Evolutionary conservation across 2,888 invertebrate genomes (phyloP), one percentile per base, ranked within the genome.

Genomic region (Steinernema carpocapsae): DNA sequence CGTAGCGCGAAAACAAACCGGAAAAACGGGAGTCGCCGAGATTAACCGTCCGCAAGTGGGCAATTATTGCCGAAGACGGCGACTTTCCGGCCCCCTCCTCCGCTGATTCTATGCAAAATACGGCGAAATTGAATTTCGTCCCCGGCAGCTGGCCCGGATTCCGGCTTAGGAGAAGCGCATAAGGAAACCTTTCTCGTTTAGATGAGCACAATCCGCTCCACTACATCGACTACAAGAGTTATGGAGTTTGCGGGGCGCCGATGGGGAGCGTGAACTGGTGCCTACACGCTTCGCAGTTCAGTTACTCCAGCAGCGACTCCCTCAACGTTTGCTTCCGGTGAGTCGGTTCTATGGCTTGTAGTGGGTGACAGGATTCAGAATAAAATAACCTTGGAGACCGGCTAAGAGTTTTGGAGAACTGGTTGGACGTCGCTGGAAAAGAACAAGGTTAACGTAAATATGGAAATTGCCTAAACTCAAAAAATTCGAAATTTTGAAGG

Each of bases 211-310:
- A 80, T 70, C 80, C 80, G 24, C 71, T 80, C 26, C 48, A 56
- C 32, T 80, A 79, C 70, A 72, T 80, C 51, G 80, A 80, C 70
- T 80, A 76, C 74, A 77, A 76, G 26, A 76, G 77, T 29, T 75
- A 76, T 51, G 80, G 78, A n/a, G 74, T 77, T 12, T 77, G 73
- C 64, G 80, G 80, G 3, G 43, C 37, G 24, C 46, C 48, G 32
- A 32, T 52, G 19, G 75, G 79, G n/a, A 22, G 43, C 7, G 73
- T 80, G n/a, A 71, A 76, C n/a, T 79, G 79, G 79, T 26, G 26
- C 3, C 56, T 56, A 1, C 26, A 56, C 56, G 56, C 56, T 26
- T 22, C 56, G 56, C 56, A 56, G 56, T 56, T 56, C 56, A 56
- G n/a, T 26, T 56, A 56, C 56, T 26, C 56, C 6, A 26, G 6